phyloP scores from a whole-genome alignment of 2,797 vertebrate species.

The Basileuterus tristriatus region DNA sequence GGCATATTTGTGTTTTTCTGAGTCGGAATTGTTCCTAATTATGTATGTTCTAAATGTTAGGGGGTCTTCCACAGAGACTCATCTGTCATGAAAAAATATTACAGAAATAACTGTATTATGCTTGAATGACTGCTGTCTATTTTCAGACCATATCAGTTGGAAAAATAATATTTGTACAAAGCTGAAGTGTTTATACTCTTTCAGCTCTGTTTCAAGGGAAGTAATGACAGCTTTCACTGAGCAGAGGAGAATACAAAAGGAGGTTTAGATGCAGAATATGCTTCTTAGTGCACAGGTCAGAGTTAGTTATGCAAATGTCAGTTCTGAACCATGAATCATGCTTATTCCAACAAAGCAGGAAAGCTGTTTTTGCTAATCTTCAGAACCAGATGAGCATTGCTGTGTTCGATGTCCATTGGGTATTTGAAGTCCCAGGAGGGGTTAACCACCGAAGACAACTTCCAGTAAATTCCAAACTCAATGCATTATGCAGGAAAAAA shows the following conservation, averaged over 20 bases:
- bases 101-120: not conserved
- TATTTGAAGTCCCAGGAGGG: not conserved
- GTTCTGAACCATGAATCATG: not conserved
- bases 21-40: not conserved
- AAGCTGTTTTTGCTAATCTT: not conserved
- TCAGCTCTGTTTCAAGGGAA: not conserved
- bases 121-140: slow-evolving; percentile 6
- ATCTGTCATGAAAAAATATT: not conserved
- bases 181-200: not conserved
- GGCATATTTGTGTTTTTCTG: not conserved
- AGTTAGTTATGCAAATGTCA: not conserved
- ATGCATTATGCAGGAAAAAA: not conserved
- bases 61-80: not conserved
- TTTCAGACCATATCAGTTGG: not conserved
- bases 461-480: slow-evolving; percentile 12
- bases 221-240: not conserved
- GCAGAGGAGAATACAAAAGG: not conserved
- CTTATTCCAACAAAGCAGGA: not conserved
- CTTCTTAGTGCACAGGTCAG: not conserved
- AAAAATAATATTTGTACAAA: slow-evolving; percentile 19
- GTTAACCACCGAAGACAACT: not conserved
- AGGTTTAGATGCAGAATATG: not conserved
- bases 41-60: not conserved
- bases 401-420: not conserved
- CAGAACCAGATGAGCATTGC: not conserved